phyloP scores from a whole-genome alignment of 2,113 vertebrate genomes.

The Lynx canadensis region DNA sequence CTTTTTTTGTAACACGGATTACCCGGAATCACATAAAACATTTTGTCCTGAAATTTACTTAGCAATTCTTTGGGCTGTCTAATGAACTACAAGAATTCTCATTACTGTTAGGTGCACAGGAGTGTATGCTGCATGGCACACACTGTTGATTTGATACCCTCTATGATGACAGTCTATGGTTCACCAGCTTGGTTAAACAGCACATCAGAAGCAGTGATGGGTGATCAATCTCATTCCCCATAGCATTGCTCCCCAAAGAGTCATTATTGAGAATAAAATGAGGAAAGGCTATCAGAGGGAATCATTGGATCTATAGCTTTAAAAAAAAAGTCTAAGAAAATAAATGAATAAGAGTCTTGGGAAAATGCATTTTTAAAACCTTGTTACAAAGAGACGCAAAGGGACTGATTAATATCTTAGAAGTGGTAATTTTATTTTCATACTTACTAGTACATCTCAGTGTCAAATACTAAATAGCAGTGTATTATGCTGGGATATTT shows the following conservation, averaged over 20 bases:
- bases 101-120: slow-evolving; percentile 77
- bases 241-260: slow-evolving; percentile 84
- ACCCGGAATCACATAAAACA: slow-evolving; percentile 31
- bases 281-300: slow-evolving; percentile 79
- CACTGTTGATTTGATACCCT: slow-evolving; percentile 85
- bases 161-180: slow-evolving; percentile 85
- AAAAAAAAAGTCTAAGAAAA: slow-evolving; percentile 54
- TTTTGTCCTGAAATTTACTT: slow-evolving; percentile 63
- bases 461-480: not conserved
- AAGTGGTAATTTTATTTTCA: slow-evolving; percentile 26
- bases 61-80: slow-evolving; percentile 78
- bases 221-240: slow-evolving; percentile 87
- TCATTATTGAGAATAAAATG: slow-evolving; percentile 84
- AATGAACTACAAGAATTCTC: slow-evolving; percentile 81
- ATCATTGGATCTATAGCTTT: slow-evolving; percentile 69
- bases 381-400: not conserved
- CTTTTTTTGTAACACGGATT: slow-evolving; percentile 40
- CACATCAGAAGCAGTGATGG: slow-evolving; percentile 85
- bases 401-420: not conserved
- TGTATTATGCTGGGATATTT: not conserved
- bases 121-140: slow-evolving; percentile 79
- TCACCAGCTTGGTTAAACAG: slow-evolving; percentile 87
- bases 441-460: not conserved
- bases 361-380: slow-evolving; percentile 34
- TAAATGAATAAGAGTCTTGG: not conserved